phyloP scores from a whole-genome alignment of 2,888 invertebrate species.

The Chydorus sphaericus region DNA sequence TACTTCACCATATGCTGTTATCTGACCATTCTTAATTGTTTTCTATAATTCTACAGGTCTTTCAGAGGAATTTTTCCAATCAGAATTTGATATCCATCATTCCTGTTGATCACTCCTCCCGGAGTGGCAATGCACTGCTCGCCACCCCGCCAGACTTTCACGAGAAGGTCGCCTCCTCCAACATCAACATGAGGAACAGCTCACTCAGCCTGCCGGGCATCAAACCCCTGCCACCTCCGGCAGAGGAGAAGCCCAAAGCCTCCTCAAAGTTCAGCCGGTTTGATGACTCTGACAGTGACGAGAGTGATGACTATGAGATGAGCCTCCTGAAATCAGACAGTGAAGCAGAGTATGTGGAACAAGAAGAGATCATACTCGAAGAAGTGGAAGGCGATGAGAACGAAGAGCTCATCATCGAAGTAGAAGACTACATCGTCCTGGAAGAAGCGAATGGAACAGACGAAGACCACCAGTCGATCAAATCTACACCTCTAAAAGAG shows the following conservation, averaged over 20 bases:
- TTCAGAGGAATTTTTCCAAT: background rate
- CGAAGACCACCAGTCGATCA: background rate
- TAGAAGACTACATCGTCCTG: background rate
- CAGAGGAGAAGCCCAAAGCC: slow-evolving; percentile 19
- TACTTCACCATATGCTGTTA: background rate
- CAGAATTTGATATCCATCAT: slow-evolving; percentile 11
- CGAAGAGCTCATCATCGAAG: slow-evolving; percentile 6
- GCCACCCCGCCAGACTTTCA: background rate
- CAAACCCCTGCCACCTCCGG: background rate
- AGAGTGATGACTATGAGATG: slow-evolving; percentile 19
- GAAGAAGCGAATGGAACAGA: background rate
- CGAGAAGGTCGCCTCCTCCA: background rate
- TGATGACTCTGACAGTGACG: slow-evolving; percentile 33
- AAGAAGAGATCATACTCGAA: slow-evolving; percentile 5
- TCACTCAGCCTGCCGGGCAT: background rate
- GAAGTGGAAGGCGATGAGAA: background rate
- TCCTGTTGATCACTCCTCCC: background rate
- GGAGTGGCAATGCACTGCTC: background rate
- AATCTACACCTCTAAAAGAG: background rate
- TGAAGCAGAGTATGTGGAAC: background rate
- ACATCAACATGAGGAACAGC: background rate
- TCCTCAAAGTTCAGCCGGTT: slow-evolving; percentile 37
- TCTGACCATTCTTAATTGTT: background rate
- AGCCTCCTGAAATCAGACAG: slow-evolving; percentile 1
- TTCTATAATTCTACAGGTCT: background rate